phyloP scores from a whole-genome alignment of 1,140 invertebrate genomes.

The Lasioglossum albipes region DNA sequence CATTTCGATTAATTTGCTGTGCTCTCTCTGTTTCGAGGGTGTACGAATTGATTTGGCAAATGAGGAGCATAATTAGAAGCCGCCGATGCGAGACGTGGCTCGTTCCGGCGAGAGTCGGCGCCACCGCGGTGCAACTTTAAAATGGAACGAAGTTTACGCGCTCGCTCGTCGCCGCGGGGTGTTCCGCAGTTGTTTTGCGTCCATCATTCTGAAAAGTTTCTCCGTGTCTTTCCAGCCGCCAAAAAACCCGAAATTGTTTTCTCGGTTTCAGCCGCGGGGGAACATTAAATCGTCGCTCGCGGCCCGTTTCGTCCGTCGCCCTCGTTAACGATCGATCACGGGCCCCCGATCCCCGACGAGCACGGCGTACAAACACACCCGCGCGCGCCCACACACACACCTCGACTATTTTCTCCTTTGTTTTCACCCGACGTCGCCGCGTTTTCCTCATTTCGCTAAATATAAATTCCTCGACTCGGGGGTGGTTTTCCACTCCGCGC shows the following conservation, averaged over 20 bases:
- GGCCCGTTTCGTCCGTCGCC: not conserved
- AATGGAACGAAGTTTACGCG: conserved; percentile 30
- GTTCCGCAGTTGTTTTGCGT: conserved; percentile 35
- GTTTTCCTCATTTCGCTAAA: too few relatives aligned
- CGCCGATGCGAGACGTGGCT: too few relatives aligned
- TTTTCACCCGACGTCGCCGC: too few relatives aligned
- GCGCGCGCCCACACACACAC: too few relatives aligned
- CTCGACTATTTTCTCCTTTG: too few relatives aligned
- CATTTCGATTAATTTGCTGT: too few relatives aligned
- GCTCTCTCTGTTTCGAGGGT: too few relatives aligned
- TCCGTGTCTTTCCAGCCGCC: not conserved
- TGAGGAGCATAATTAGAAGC: too few relatives aligned
- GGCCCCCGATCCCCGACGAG: not conserved
- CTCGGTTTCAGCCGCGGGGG: not conserved
- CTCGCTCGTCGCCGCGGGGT: not conserved
- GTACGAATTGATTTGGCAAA: too few relatives aligned
- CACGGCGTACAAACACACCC: not conserved
- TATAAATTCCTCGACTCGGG: too few relatives aligned
- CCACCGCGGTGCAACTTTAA: conserved; percentile 19
- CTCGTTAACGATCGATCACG: not conserved
- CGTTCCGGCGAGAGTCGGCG: not conserved
- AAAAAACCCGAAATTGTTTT: conserved; percentile 20
- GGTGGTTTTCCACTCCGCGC: too few relatives aligned
- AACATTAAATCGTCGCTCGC: not conserved
- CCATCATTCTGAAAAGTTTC: conserved; percentile 35